These are phyloP conservation scores for Spheniscus mendiculus DNA, from an alignment of 2,113 vertebrate genomes.

Conservation along the genomic window DNA sequence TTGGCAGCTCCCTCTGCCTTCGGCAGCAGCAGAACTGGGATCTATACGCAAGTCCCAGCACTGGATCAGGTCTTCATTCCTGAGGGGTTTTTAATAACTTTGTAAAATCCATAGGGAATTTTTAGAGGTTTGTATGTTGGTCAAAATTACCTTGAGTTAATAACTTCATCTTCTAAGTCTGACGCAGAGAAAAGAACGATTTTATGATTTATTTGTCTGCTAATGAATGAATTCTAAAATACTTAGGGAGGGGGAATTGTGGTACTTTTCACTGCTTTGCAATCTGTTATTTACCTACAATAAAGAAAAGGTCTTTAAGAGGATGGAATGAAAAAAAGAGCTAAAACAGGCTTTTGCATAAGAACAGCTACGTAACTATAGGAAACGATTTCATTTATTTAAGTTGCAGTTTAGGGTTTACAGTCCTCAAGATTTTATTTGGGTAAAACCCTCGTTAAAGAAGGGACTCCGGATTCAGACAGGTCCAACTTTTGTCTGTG, in stretches of 20 bases:
- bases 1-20: background rate
- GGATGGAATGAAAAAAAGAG: background rate
- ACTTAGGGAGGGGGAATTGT: background rate
- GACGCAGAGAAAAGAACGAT: background rate
- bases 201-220: background rate
- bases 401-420: background rate
- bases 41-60: background rate
- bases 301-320: background rate
- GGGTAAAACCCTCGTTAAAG: background rate
- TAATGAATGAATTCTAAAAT: background rate
- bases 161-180: background rate
- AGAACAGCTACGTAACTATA: background rate
- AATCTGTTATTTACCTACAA: background rate
- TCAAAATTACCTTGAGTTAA: background rate
- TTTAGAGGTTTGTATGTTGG: background rate
- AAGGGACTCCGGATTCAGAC: background rate
- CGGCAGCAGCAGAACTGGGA: background rate
- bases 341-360: background rate
- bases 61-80: background rate
- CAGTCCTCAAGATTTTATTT: background rate
- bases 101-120: background rate
- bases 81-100: background rate
- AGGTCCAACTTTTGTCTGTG: background rate
- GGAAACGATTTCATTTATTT: background rate
- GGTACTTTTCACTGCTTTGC: background rate